These are phyloP conservation scores for Luehdorfia chinensis DNA, from an alignment of 1,140 invertebrate genomes.

Conservation along the genomic window DNA sequence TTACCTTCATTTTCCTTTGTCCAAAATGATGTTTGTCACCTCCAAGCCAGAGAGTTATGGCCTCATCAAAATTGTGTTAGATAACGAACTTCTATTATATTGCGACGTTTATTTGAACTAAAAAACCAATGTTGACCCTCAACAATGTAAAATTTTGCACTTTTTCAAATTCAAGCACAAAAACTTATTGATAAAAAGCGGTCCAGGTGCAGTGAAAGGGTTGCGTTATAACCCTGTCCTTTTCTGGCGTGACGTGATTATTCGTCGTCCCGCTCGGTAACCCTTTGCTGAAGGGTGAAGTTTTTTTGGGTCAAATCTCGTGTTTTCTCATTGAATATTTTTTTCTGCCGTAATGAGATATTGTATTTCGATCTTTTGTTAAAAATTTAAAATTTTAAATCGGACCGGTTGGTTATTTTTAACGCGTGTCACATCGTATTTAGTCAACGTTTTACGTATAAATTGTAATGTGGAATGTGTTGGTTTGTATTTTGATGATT, in stretches of 20 bases:
- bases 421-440: not conserved
- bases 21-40: slow-evolving; percentile 3
- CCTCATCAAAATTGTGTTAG: slow-evolving; percentile 45
- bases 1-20: slow-evolving; percentile 10
- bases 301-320: slow-evolving; percentile 69
- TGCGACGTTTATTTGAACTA: slow-evolving; percentile 32
- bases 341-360: slow-evolving; percentile 66
- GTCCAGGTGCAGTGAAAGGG: slow-evolving; percentile 70
- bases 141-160: slow-evolving; percentile 65
- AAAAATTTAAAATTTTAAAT: slow-evolving; percentile 47
- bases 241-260: slow-evolving; percentile 25
- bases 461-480: too few relatives aligned
- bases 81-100: slow-evolving; percentile 67
- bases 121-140: slow-evolving; percentile 72
- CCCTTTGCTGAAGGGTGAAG: slow-evolving; percentile 50
- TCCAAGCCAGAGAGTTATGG: slow-evolving; percentile 41
- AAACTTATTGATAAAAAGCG: slow-evolving; percentile 44
- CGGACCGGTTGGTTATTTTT: slow-evolving; percentile 5
- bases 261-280: slow-evolving; percentile 49
- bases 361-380: slow-evolving; percentile 57
- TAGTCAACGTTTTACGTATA: not conserved
- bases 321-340: slow-evolving; percentile 61
- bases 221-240: slow-evolving; percentile 36
- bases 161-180: slow-evolving; percentile 66
- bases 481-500: too few relatives aligned